Evolutionary conservation across 2,113 vertebrate genomes (phyloP).

Genomic region (Eudorcas thomsonii): DNA sequence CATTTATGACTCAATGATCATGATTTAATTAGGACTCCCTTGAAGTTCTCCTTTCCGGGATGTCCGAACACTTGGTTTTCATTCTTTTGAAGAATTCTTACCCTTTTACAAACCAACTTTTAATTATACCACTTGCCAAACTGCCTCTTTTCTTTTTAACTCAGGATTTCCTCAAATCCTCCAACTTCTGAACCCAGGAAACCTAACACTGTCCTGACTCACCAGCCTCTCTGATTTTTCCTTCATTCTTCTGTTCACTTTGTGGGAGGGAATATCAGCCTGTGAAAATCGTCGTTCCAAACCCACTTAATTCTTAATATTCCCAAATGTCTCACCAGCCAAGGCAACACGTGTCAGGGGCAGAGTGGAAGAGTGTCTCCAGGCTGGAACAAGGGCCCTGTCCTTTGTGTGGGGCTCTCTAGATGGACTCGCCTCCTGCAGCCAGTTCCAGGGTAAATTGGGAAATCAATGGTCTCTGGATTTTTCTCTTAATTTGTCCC

Average conservation of each 20-base stretch:
- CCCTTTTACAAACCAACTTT: not conserved
- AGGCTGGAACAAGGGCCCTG: not conserved
- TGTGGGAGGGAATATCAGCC: not conserved
- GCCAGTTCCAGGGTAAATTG: not conserved
- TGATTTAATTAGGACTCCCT: conserved; percentile 42
- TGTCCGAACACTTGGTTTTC: not conserved
- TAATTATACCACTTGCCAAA: not conserved
- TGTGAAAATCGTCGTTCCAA: not conserved
- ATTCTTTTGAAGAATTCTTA: conserved; percentile 4
- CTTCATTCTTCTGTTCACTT: not conserved
- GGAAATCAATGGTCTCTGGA: not conserved
- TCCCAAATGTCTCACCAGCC: not conserved
- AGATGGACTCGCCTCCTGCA: no score
- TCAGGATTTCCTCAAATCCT: not conserved
- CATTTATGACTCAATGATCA: conserved; percentile 30
- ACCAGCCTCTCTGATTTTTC: not conserved
- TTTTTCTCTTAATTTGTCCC: not conserved
- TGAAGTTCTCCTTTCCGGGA: conserved; percentile 16
- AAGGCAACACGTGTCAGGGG: not conserved
- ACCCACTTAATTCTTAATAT: not conserved
- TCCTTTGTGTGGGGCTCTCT: no score
- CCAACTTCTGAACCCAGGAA: not conserved
- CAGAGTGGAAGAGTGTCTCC: not conserved
- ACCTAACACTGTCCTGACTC: not conserved
- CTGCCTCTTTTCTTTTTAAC: not conserved